Evolutionary conservation across 2,113 vertebrate genomes (phyloP).

Genomic region (Gopherus evgoodei): DNA sequence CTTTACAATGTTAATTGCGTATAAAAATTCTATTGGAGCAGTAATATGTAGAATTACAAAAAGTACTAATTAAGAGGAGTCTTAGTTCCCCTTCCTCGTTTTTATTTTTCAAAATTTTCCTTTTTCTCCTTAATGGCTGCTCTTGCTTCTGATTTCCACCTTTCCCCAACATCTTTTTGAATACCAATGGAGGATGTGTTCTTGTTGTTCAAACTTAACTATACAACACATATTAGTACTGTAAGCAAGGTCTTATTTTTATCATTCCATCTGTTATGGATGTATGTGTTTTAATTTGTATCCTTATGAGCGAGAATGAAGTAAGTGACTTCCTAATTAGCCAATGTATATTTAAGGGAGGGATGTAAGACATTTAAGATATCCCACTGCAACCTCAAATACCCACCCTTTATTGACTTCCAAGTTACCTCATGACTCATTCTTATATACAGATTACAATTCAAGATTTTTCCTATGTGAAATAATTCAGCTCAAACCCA

Average conservation of each 20-base stretch:
- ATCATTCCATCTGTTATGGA: not conserved
- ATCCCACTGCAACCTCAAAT: not conserved
- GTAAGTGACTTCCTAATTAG: not conserved
- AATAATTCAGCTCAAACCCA: not conserved
- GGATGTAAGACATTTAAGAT: not conserved
- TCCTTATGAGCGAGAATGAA: not conserved
- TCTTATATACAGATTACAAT: not conserved
- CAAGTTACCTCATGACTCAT: not conserved
- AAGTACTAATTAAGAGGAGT: not conserved
- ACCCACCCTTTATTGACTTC: not conserved
- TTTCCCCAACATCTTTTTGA: not conserved
- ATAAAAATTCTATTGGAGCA: not conserved
- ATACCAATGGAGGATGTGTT: not conserved
- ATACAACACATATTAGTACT: not conserved
- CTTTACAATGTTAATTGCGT: not conserved
- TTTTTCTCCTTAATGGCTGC: not conserved
- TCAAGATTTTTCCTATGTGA: not conserved
- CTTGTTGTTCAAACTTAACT: not conserved
- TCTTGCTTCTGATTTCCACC: not conserved
- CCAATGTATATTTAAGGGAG: not conserved
- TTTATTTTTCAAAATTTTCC: not conserved
- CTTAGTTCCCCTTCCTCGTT: not conserved
- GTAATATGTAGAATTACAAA: not conserved
- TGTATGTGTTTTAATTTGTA: not conserved
- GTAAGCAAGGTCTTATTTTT: not conserved